phyloP scores from a whole-genome alignment of 2,113 vertebrate genomes.

The Aptenodytes forsteri region DNA sequence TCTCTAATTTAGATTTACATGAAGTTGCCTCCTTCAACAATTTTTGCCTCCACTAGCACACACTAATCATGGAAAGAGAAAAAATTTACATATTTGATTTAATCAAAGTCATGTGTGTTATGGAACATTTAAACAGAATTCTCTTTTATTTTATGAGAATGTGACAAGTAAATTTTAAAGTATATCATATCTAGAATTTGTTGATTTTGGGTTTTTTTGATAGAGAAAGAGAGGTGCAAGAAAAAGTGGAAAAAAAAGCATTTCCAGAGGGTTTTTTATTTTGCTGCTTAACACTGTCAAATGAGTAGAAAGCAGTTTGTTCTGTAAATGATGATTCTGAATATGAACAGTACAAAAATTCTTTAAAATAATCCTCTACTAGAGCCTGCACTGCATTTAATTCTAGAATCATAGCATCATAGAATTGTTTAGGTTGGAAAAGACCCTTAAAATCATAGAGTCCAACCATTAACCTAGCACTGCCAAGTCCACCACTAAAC shows the following conservation, averaged over 20 bases:
- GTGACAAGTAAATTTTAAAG: background rate
- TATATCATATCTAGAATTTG: background rate
- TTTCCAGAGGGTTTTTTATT: background rate
- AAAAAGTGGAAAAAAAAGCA: background rate
- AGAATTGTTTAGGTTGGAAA: too few species aligned
- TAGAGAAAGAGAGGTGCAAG: background rate
- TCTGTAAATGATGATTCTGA: background rate
- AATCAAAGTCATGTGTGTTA: background rate
- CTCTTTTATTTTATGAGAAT: background rate
- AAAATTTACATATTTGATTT: background rate
- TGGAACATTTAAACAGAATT: background rate
- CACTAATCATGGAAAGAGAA: background rate
- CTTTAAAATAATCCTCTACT: constrained; percentile 1
- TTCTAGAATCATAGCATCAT: background rate
- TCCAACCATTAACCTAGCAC: too few species aligned
- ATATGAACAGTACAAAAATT: background rate
- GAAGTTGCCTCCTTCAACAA: background rate
- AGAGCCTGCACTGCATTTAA: background rate
- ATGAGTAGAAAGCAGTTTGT: background rate
- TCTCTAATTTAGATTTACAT: background rate
- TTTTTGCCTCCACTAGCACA: background rate
- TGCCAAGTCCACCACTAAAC: too few species aligned
- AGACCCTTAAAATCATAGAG: too few species aligned
- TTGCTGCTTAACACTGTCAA: background rate
- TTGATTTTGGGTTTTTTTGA: background rate